Base-by-base conservation (phyloP, 2,888 invertebrate genomes). In the Sarcophaga carnaria region DNA sequence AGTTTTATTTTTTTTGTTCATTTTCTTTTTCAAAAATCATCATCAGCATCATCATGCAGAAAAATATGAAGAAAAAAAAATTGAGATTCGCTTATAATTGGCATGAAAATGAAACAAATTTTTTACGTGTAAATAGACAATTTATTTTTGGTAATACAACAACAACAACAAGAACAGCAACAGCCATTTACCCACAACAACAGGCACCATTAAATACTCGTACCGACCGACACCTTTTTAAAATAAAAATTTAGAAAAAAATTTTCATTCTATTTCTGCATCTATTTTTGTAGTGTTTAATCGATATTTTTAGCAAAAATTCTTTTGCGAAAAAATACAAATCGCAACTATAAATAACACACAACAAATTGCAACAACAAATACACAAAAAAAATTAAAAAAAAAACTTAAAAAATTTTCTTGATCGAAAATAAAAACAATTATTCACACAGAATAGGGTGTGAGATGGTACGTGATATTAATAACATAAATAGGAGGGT, bases 81-180 rank as follows among this genome's bases (percentile, higher is more conserved):
- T 54, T 54, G 17, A 49, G 4, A 54, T 14, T 54, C 54, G 1
- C 54, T 54, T 54, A 63, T 54, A 74, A 70, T 70, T 76, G 76
- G 54, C 81, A 70, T 76, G 69, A 82, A 82, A 25, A 25, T 47
- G 12, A 59, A 62, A 54, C 75, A 37, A 75, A 81, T 81, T 76
- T 81, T 63, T 59, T 54, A 76, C 47, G 62, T 72, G 83, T 78
- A 78, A 83, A 78, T 69, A 69, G 37, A 63, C 5, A 74, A 74
- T 54, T 83, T 78, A 83, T 78, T 83, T 82, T 83, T 83, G 60
- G 74, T 22, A 78, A 63, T 63, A 25, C 22, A 47, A 72, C n/a
- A 54, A 62, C 4, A 72, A 72, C 20, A 72, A 72, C 12, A 4
- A 37, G n/a, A 72, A 20, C 49, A 14, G 14, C 25, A 72, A 20